Evolutionary conservation across 2,888 invertebrate genomes (phyloP).

Genomic region (Synergus itoensis): DNA sequence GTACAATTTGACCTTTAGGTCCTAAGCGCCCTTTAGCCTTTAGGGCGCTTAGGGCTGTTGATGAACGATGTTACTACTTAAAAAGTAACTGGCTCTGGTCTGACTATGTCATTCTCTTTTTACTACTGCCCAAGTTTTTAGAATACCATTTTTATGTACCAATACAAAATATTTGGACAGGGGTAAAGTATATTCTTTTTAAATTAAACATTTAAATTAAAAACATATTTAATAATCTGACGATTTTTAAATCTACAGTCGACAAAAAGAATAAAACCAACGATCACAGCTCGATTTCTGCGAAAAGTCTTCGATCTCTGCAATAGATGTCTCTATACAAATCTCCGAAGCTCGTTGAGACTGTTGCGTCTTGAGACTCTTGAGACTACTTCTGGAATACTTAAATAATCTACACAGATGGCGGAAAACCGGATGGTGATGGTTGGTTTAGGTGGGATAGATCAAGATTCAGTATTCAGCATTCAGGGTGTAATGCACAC

Average conservation of each 20-base stretch:
- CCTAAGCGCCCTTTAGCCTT: too few relatives aligned
- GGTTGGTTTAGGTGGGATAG: background rate
- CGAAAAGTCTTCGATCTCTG: background rate
- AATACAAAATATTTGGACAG: too few relatives aligned
- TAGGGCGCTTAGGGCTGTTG: background rate
- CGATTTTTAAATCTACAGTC: background rate
- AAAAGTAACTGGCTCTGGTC: background rate
- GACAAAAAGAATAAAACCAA: background rate
- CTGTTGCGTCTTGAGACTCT: too few relatives aligned
- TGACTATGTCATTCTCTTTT: too few relatives aligned
- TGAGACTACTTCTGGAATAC: background rate
- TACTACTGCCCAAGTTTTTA: too few relatives aligned
- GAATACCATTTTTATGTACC: too few relatives aligned
- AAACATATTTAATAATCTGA: background rate
- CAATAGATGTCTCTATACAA: slow-evolving; percentile 7
- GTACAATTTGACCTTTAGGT: too few relatives aligned
- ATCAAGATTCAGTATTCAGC: background rate
- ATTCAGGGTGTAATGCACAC: background rate
- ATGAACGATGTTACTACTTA: background rate
- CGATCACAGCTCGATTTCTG: background rate
- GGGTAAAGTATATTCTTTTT: background rate
- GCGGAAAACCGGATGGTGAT: background rate
- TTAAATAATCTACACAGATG: background rate
- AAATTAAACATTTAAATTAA: background rate
- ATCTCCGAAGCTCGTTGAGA: background rate